A percentile compares a stretch with the other conserved stretches of the same genome.
These are phyloP conservation scores for Thyatira batis DNA, from an alignment of 2,888 invertebrate genomes.

Conservation along the genomic window DNA sequence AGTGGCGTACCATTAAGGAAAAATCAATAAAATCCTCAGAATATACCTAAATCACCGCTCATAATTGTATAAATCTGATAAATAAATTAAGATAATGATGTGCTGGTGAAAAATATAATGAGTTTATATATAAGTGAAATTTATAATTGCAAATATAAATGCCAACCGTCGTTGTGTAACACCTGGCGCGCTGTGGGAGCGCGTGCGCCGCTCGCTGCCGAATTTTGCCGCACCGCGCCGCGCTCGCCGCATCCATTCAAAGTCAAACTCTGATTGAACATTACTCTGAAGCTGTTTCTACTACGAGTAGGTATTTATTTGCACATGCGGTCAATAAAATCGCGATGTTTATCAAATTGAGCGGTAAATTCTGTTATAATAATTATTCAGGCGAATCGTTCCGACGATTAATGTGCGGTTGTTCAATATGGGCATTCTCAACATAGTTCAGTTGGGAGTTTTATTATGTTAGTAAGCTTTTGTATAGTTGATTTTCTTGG, in stretches of 20 bases:
- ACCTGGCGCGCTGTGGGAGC: conserved; percentile 38
- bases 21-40: background rate
- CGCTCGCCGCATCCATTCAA: conserved; percentile 30
- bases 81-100: conserved; percentile 3
- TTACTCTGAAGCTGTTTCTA: conserved; percentile 12
- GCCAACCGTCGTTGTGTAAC: conserved; percentile 29
- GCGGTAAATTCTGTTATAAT: conserved; percentile 4
- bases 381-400: conserved; percentile 6
- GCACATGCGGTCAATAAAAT: conserved; percentile 7
- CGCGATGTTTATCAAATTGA: conserved; percentile 8
- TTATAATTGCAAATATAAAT: background rate
- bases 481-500: too few relatives aligned
- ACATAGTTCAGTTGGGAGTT: background rate
- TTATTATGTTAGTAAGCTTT: too few relatives aligned
- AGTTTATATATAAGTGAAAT: conserved; percentile 21
- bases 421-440: background rate
- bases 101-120: conserved; percentile 15
- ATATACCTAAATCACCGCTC: background rate
- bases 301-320: conserved; percentile 1
- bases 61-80: background rate
- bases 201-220: conserved; percentile 48
- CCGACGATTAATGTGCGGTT: background rate
- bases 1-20: background rate
- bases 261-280: conserved; percentile 32
- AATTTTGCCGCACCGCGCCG: conserved; percentile 42